These are phyloP conservation scores for Sinodicranocentrus sp. DNA, from an alignment of 2,888 invertebrate species.

Conservation along the genomic window DNA sequence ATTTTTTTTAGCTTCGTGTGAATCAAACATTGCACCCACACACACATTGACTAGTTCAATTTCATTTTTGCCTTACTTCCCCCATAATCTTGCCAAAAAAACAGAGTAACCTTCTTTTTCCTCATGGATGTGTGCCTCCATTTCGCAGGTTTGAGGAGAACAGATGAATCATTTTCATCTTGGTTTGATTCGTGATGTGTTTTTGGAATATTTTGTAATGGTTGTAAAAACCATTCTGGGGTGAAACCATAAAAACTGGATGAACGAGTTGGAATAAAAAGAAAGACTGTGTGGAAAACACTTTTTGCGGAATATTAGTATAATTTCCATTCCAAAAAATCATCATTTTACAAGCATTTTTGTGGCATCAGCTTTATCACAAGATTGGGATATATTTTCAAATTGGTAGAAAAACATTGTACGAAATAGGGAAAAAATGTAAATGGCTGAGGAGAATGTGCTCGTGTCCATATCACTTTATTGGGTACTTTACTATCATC, in stretches of 20 bases:
- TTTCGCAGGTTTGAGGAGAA: not conserved
- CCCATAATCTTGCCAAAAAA: not conserved
- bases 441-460: no score
- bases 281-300: no score
- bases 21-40: not conserved
- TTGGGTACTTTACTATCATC: no score
- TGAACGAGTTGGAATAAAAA: slow-evolving; percentile 6
- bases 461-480: no score
- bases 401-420: no score
- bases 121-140: not conserved
- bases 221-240: not conserved
- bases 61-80: slow-evolving; percentile 9
- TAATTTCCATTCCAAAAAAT: no score
- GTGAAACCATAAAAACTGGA: not conserved
- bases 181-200: slow-evolving; percentile 10
- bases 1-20: no score
- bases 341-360: no score
- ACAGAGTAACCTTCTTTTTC: not conserved
- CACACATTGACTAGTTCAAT: slow-evolving; percentile 5
- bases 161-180: slow-evolving; percentile 13
- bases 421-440: no score
- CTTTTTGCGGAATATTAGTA: no score
- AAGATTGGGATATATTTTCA: no score
- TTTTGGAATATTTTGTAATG: not conserved
- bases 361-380: no score